Base-by-base conservation (phyloP, 2,888 invertebrate genomes). In the Apamea sordens region DNA sequence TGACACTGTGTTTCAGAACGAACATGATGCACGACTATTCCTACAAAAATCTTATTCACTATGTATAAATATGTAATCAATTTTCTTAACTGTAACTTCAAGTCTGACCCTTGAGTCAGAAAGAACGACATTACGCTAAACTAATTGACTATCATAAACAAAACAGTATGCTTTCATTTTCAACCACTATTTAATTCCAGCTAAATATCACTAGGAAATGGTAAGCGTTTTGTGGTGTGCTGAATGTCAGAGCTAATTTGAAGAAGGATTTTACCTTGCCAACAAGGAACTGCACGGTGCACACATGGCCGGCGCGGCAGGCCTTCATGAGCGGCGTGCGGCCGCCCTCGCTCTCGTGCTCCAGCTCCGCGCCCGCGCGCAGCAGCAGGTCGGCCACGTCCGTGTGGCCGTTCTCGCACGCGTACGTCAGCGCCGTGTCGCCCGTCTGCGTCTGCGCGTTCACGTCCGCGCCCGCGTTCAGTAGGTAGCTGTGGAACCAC, bases 291-390 rank as follows among this genome's bases (percentile, higher is more conserved):
- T 99, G 99, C 89, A 99, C 99, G 86, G 99, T 99, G 96, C 99
- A 99, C 76, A 99, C 97, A 95, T 99, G 99, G 1, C 99, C 99
- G 28, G 99, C 99, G 88, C 99, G 98, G 89, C 99, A 99, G 47
- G 99, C 99, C 97, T 99, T 99, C 99, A 99, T 99, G 92, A 99
- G 97, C 71, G 99, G 99, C 85, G 99, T 99, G 91, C 99, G 97
- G 10, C 99, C 99, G 83, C 99, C 99, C 95, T 99, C 99, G 69
- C 99, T 99, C 97, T 99, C 99, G 96, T 99, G 99, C 96, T 99
- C 99, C 92, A 99, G 96, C 95, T 98, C 98, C 76, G 99, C 99
- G 89, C 98, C 98, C 93, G 98, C 98, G 87, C 98, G 98, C 87
- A 99, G 97, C 80, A 99, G 97, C 83, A 99, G 97, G 95, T 99